A percentile compares a stretch with the other conserved stretches of the same genome.
Evolutionary conservation across 2,888 invertebrate species (phyloP).

Genomic region (Operophtera brumata): DNA sequence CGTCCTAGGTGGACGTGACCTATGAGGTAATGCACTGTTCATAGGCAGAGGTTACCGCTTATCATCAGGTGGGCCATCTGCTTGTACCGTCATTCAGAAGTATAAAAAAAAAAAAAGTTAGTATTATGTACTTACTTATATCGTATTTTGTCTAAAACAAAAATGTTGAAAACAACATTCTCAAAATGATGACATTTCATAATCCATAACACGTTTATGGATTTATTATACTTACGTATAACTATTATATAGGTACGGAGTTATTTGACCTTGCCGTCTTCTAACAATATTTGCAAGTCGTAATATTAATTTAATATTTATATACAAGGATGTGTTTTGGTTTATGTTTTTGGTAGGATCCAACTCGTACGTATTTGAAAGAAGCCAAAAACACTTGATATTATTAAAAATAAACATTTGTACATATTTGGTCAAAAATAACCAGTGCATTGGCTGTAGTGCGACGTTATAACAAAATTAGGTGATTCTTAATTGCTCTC

Average conservation of each 20-base stretch:
- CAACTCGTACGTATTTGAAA: neutral
- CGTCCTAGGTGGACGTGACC: too few relatives aligned
- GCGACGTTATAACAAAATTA: too few relatives aligned
- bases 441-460: neutral
- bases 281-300: neutral
- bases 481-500: too few relatives aligned
- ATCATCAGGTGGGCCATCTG: too few relatives aligned
- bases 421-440: neutral
- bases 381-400: neutral
- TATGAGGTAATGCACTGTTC: too few relatives aligned
- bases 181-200: conserved; percentile 4
- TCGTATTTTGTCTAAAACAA: too few relatives aligned
- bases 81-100: too few relatives aligned
- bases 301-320: neutral
- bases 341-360: neutral
- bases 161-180: neutral
- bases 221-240: neutral
- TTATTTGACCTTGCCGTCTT: conserved; percentile 6
- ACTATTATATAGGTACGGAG: neutral
- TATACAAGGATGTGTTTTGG: neutral
- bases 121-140: too few relatives aligned
- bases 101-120: too few relatives aligned
- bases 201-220: neutral
- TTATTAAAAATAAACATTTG: neutral
- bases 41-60: too few relatives aligned